Evolutionary conservation across 2,888 invertebrate genomes (phyloP), one percentile per base, ranked within the genome.

Genomic region (Sphaerophoria taeniata): DNA sequence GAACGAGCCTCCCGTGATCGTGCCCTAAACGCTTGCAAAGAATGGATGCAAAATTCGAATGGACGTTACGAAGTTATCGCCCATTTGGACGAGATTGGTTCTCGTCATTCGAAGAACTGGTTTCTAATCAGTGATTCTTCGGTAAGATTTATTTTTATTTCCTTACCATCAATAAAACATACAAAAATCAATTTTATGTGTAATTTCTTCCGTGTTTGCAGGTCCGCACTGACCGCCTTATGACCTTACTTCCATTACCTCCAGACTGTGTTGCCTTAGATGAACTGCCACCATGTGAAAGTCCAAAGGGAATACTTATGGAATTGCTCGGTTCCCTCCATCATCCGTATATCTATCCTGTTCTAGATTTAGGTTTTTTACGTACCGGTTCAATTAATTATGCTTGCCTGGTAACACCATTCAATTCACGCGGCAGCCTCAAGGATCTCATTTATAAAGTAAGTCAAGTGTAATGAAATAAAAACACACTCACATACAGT

Each of bases 271-370:
- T 92, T 88, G 92, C 92, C 88, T 91, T 92, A 88, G 92, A 92
- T 89, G 92, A 92, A 89, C 89, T 92, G 88, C 90, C 91, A 78
- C 90, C 96, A 0, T 94, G 96, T 88, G 95, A 95, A 88, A 94
- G 94, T 87, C 94, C 93, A 77, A 93, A 94, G 31, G 93, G 94
- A 45, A 96, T 96, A 49, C 93, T 98, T 53, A 94, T 96, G 92
- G 96, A 97, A 90, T 93, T 98, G 87, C 96, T 98, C 90, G 94
- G 96, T 70, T 95, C 96, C 9, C 93, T 97, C 53, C 97, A 98
- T 91, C 98, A 98, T 92, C 98, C 98, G 0, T 98, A 98, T 91
- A 96, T 98, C 87, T 97, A 96, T 92, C 98, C 98, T 0, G 95
- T 98, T 34, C 93, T 97, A 88, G 97, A 98, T 90, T 93, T 98